Percentiles rank a stretch among this genome's conserved stretches.
Evolutionary conservation across 2,113 vertebrate genomes (phyloP).

Genomic region (Apodemus speciosus): DNA sequence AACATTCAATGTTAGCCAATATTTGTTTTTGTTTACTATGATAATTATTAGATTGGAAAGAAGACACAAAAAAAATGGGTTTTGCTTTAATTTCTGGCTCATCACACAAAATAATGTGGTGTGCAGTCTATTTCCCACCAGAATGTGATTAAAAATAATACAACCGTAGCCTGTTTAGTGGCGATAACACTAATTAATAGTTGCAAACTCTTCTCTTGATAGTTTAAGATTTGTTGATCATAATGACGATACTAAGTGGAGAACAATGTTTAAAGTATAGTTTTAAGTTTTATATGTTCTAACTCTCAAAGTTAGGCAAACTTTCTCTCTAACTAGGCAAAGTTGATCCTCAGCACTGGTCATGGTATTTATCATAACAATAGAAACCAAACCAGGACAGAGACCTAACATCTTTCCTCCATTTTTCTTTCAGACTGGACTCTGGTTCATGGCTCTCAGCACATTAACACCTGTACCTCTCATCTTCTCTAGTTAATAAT

Average conservation of each 20-base stretch:
- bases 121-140: neutral
- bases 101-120: neutral
- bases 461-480: neutral
- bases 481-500: neutral
- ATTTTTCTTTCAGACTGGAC: neutral
- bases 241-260: neutral
- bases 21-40: conserved; percentile 7
- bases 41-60: neutral
- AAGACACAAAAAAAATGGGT: neutral
- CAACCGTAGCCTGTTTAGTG: neutral
- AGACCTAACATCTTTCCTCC: neutral
- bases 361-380: neutral
- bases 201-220: neutral
- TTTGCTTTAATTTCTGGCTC: conserved; percentile 6
- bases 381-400: neutral
- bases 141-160: conserved; percentile 36
- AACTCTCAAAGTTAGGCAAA: conserved; percentile 3
- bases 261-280: neutral
- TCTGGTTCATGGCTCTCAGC: neutral
- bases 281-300: conserved; percentile 50
- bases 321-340: too few species aligned
- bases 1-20: neutral
- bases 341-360: neutral
- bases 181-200: neutral
- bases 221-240: conserved; percentile 29